Percentiles rank a stretch among this genome's conserved stretches.
phyloP scores from a whole-genome alignment of 1,140 invertebrate genomes.

The Brachionus manjavacas region DNA sequence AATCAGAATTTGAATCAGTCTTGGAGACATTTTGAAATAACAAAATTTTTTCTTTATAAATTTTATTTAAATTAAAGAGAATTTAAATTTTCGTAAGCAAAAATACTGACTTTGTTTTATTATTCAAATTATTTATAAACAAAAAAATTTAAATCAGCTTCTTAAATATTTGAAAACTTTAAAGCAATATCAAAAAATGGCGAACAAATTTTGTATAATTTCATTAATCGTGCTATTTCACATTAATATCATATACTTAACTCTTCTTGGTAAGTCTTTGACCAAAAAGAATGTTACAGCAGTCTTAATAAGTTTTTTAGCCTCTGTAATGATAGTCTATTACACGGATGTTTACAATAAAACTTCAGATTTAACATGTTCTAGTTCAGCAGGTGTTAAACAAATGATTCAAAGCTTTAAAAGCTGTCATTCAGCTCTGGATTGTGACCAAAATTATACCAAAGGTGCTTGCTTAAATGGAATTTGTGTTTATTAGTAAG shows the following conservation, averaged over 20 bases:
- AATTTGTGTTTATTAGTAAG: neutral
- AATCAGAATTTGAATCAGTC: neutral
- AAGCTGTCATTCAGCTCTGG: neutral
- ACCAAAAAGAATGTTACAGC: neutral
- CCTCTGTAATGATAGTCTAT: neutral
- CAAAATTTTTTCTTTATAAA: neutral
- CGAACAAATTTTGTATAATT: constrained; percentile 34
- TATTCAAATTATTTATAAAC: constrained; percentile 15
- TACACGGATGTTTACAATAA: neutral
- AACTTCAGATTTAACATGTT: neutral
- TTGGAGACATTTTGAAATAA: constrained; percentile 6
- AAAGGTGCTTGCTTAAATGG: neutral
- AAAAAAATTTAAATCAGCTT: constrained; percentile 8
- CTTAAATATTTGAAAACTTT: neutral
- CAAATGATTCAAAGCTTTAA: neutral
- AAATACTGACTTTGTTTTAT: neutral
- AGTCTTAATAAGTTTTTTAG: neutral
- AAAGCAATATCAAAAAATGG: neutral
- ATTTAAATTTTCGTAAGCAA: neutral
- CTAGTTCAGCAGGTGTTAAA: neutral
- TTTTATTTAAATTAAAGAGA: neutral
- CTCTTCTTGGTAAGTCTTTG: constrained; percentile 14
- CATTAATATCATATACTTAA: neutral
- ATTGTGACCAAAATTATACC: neutral
- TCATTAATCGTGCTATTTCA: neutral